Evolutionary conservation across 1,140 invertebrate genomes (phyloP).

Genomic region (Cheumatopsyche charites): DNA sequence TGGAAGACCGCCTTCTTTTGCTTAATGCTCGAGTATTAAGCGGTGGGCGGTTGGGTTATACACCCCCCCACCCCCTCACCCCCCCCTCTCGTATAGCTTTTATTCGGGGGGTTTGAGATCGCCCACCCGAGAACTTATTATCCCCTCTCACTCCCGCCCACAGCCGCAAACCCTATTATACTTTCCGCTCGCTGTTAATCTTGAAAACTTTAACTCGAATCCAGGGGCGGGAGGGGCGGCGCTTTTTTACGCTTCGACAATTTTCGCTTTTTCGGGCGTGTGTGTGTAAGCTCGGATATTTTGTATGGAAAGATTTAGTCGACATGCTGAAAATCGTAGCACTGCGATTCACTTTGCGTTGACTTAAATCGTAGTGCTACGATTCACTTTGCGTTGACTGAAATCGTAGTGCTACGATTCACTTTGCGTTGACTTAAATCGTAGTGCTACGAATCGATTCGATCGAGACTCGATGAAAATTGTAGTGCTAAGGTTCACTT

Average conservation of each 20-base stretch:
- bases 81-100: neutral
- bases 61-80: neutral
- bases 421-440: no score
- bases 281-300: no score
- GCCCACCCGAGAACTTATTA: constrained; percentile 43
- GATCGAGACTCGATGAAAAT: no score
- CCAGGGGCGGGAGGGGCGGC: constrained; percentile 25
- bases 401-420: no score
- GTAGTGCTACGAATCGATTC: no score
- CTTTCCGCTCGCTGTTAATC: constrained; percentile 48
- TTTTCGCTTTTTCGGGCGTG: neutral
- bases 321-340: no score
- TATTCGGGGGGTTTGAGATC: neutral
- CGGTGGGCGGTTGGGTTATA: constrained; percentile 12
- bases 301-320: no score
- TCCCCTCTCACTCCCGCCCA: constrained; percentile 33
- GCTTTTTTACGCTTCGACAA: constrained; percentile 26
- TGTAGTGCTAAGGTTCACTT: no score
- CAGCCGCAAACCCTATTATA: constrained; percentile 47
- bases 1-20: constrained; percentile 42
- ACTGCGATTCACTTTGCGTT: no score
- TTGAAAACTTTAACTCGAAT: constrained; percentile 45
- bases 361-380: no score
- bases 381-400: no score
- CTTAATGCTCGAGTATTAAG: constrained; percentile 47